Conservation (phyloP, 23 tunicate species). For the Diplosoma virens region DNA sequence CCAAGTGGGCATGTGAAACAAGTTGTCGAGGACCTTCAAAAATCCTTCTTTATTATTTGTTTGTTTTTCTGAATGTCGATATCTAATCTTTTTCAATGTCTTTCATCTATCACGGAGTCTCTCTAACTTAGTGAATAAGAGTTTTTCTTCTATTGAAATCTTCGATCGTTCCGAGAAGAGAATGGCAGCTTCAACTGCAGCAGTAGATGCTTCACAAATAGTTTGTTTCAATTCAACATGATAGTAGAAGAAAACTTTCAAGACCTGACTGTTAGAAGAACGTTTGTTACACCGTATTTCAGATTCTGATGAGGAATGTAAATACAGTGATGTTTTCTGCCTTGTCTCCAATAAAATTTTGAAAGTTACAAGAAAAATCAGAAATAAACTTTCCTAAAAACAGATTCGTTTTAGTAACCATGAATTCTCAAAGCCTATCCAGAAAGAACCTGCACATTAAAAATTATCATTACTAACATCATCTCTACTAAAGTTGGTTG, state of each 20-base stretch:
- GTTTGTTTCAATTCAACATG: neutral
- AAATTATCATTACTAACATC: no score
- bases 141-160: neutral
- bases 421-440: no score
- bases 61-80: neutral
- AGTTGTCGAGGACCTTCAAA: neutral
- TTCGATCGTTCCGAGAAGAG: neutral
- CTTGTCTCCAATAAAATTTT: neutral
- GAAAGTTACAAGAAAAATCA: neutral
- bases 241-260: neutral
- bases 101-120: neutral
- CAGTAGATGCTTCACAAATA: neutral
- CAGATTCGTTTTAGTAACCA: no score
- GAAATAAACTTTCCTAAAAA: no score
- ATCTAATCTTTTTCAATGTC: neutral
- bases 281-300: neutral
- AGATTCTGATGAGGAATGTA: neutral
- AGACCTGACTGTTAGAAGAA: neutral
- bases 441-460: no score
- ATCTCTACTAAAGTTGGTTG: no score
- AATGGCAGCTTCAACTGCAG: neutral
- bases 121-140: neutral
- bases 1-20: neutral
- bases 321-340: constrained; percentile 8
- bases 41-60: neutral